phyloP scores from a whole-genome alignment of 2,113 vertebrate genomes.

The Porphyrio hochstetteri region DNA sequence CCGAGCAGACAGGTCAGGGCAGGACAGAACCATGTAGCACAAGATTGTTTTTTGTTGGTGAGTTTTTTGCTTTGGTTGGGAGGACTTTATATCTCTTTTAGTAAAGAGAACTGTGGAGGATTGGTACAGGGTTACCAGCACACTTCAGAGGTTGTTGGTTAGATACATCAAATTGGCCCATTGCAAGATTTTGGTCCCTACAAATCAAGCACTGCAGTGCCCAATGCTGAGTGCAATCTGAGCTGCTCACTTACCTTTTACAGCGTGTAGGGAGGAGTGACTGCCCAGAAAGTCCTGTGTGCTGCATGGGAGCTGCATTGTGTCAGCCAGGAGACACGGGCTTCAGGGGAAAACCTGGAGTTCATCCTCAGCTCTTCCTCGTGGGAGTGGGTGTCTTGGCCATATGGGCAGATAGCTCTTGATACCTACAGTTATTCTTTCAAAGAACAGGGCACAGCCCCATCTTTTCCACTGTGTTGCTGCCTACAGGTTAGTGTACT shows the following conservation, averaged over 20 bases:
- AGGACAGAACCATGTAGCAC: neutral
- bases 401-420: fast-evolving
- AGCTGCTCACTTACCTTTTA: neutral
- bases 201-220: neutral
- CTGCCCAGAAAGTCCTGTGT: neutral
- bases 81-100: neutral
- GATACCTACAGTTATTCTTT: neutral
- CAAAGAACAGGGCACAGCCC: neutral
- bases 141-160: neutral
- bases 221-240: neutral
- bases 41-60: neutral
- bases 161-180: fast-evolving
- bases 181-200: neutral
- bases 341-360: neutral
- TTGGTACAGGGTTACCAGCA: neutral
- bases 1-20: neutral
- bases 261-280: fast-evolving
- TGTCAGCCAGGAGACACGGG: fast-evolving
- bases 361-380: neutral
- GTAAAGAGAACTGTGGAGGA: neutral
- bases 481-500: neutral
- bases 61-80: neutral
- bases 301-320: neutral
- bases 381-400: neutral
- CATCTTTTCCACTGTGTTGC: neutral